Evolutionary conservation across 2,888 invertebrate genomes (phyloP).

Genomic region (Pinctada fucata): DNA sequence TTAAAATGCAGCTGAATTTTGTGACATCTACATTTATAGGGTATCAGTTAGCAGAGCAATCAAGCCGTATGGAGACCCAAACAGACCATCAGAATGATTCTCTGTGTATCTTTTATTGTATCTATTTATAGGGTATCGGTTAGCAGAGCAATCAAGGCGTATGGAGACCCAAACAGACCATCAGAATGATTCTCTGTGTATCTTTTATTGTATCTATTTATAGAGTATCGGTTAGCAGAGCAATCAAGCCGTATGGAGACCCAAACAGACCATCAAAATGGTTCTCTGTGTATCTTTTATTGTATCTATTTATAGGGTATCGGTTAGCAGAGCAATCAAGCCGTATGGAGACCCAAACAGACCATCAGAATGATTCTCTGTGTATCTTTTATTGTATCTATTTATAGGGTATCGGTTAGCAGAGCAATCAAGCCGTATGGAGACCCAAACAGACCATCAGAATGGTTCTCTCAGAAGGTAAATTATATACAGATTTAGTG

Average conservation of each 20-base stretch:
- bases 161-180: too few relatives aligned
- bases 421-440: too few relatives aligned
- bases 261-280: too few relatives aligned
- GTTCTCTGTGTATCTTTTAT: too few relatives aligned
- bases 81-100: conserved; percentile 90
- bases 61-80: conserved; percentile 86
- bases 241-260: too few relatives aligned
- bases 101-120: conserved; percentile 76
- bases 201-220: too few relatives aligned
- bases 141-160: too few relatives aligned
- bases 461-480: conserved; percentile 91
- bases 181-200: conserved; percentile 93
- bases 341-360: conserved; percentile 86
- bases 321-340: conserved; percentile 88
- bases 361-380: conserved; percentile 90
- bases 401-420: too few relatives aligned
- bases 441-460: conserved; percentile 75
- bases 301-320: conserved; percentile 85
- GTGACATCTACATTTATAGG: conserved; percentile 78
- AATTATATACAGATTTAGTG: conserved; percentile 1
- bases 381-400: too few relatives aligned
- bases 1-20: too few relatives aligned
- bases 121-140: too few relatives aligned
- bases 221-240: too few relatives aligned
- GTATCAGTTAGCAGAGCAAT: conserved; percentile 89